Base-by-base conservation (phyloP, 2,888 invertebrate species). In the Amphipyra berbera region DNA sequence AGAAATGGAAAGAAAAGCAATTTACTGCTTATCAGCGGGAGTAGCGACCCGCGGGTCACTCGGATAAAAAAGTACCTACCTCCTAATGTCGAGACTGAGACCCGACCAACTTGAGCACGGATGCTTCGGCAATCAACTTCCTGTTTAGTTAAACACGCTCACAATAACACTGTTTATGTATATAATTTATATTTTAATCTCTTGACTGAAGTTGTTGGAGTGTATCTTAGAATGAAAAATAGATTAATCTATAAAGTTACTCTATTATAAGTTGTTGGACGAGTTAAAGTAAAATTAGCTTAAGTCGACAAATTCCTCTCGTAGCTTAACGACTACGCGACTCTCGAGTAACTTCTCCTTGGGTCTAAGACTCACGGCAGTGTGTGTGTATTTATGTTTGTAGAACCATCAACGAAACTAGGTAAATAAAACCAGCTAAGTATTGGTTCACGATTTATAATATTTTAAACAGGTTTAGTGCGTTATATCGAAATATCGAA, bases 1-100 rank as follows among this genome's bases (percentile, higher is more conserved):
- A 91, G 90, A 92, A 91, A 91, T 91, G 88, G 90, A 91, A 91
- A 92, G 90, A 93, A 93, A 93, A 92, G 91, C 90, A 92, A 93
- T 93, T 93, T 92, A 92, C 89, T 91, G 91, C 89, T 92, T 93
- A 92, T 93, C 92, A 90, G 88, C 80, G 82, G 76, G 82, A 90
- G 88, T 86, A 89, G 83, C 84, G 83, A 83, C 81, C 87, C 87
- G 83, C 81, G 86, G 89, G 90, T 90, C 90, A 91, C 87, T 88
- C 81, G 79, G 83, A 82, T 87, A 87, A 87, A 88, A 89, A 87
- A 72, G 83, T 64, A 68, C 38, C 60, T 70, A 60, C 62, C 84
- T n/a, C n/a, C n/a, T 86, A 87, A 83, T 78, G 82, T 82, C 78
- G 82, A 79, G 53, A 60, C 84, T 66, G 76, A 78, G 78, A 82